phyloP scores from a whole-genome alignment of 2,888 invertebrate species.

The Podotricha telesiphe region DNA sequence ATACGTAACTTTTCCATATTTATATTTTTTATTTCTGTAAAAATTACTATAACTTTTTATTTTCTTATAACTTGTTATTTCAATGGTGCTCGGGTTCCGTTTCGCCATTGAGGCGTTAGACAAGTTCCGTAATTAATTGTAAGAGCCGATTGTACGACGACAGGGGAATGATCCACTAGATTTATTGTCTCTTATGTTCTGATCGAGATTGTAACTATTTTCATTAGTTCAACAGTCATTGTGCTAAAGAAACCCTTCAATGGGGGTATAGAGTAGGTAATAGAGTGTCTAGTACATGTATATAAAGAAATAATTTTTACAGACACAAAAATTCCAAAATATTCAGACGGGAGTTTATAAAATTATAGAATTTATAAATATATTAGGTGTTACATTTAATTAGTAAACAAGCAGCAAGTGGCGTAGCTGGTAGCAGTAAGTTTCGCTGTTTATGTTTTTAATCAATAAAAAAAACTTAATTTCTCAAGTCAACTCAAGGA shows the following conservation, averaged over 20 bases:
- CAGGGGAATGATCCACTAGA: constrained; percentile 52
- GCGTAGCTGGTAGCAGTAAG: too few species aligned
- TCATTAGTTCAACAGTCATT: constrained; percentile 39
- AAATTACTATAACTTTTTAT: background rate
- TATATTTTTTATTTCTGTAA: too few species aligned
- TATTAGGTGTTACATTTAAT: too few species aligned
- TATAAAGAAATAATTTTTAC: background rate
- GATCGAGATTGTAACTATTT: constrained; percentile 44
- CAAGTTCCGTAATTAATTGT: constrained; percentile 55
- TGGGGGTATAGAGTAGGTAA: background rate
- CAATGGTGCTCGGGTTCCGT: constrained; percentile 41
- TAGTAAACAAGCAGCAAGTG: too few species aligned
- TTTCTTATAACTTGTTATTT: constrained; percentile 34
- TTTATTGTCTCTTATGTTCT: constrained; percentile 51
- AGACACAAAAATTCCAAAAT: background rate
- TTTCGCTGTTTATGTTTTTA: too few species aligned
- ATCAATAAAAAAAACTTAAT: too few species aligned
- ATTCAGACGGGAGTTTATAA: background rate
- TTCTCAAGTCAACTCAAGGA: too few species aligned
- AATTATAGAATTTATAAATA: too few species aligned
- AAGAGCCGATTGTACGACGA: constrained; percentile 51
- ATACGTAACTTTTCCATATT: too few species aligned
- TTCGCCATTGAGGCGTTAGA: constrained; percentile 46
- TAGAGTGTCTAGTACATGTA: too few species aligned
- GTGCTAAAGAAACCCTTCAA: constrained; percentile 18